Evolutionary conservation across 2,113 vertebrate species (phyloP), one percentile per base, ranked within the genome.

Genomic region (Bubo blakistoni): DNA sequence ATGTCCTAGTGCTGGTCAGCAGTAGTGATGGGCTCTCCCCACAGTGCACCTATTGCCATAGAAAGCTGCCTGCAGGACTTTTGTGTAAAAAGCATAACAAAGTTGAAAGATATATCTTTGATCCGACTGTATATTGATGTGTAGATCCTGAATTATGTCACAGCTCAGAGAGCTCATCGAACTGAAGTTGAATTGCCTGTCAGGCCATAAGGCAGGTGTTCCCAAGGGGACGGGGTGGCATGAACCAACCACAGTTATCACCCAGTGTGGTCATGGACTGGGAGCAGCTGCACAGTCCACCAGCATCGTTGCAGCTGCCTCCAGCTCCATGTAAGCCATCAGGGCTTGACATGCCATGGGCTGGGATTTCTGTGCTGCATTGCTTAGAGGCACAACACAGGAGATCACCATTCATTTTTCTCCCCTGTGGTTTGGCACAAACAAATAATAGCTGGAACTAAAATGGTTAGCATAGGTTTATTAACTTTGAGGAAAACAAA

Each of bases 401-500:
- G 47, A 77, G 25, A 67, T 46, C 71, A 36, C 26, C 36, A 2
- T 21, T 57, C 65, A 17, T 79, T 87, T 72, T 70, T 46, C 66
- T 85, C 40, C 71, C 44, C 46, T 32, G 32, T 34, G 58, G 62
- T 76, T 73, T 70, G 62, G 77, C 61, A 88, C 85, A 94, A 94
- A 25, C 54, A 94, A 92, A 46, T 81, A 91, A 69, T 21, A 92
- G 66, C 81, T 92, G 86, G 73, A 87, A 89, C 74, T 92, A 85
- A 94, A 97, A 62, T 8, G 20, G 81, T 79, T 92, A 92, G 88
- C 78, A 66, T 34, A 80, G 81, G 84, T 81, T 95, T 95, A 95
- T 97, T 90, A 95, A 81, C 91, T 84, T 66, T 38, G 88, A 90
- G 63, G 26, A 21, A 92, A 92, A 88, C 62, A 87, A 96, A 91